Percentiles rank a stretch among this genome's conserved stretches.
Evolutionary conservation across 2,797 vertebrate species (phyloP).

Genomic region (Aldrovandia affinis): DNA sequence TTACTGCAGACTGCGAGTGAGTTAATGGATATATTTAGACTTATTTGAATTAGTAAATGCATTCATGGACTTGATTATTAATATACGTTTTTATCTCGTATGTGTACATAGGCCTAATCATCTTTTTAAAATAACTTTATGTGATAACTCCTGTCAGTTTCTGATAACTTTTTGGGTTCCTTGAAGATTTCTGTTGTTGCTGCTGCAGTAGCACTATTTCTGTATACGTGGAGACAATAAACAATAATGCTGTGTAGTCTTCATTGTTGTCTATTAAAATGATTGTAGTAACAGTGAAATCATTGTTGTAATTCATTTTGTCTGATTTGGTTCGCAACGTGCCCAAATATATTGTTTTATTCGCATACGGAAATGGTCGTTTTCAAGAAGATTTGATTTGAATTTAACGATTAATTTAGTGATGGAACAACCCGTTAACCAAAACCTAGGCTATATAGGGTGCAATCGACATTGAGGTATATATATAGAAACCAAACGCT

Average conservation of each 20-base stretch:
- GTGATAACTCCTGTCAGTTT: background rate
- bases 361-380: no score
- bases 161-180: background rate
- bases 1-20: background rate
- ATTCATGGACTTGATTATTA: background rate
- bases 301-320: no score
- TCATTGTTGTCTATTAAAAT: constrained; percentile 6
- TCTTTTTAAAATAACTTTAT: background rate
- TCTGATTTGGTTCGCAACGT: no score
- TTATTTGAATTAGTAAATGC: background rate
- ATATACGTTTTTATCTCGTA: background rate
- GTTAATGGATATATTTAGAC: background rate
- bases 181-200: background rate
- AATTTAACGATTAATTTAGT: background rate
- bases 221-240: background rate
- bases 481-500: background rate
- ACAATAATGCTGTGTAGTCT: background rate
- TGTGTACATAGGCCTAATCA: background rate
- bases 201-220: background rate
- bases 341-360: no score
- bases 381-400: no score
- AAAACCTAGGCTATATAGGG: no score
- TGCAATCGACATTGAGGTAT: no score
- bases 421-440: background rate
- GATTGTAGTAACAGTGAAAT: background rate